These are phyloP conservation scores for Canis aureus DNA, from an alignment of 2,113 vertebrate species.

Conservation along the genomic window DNA sequence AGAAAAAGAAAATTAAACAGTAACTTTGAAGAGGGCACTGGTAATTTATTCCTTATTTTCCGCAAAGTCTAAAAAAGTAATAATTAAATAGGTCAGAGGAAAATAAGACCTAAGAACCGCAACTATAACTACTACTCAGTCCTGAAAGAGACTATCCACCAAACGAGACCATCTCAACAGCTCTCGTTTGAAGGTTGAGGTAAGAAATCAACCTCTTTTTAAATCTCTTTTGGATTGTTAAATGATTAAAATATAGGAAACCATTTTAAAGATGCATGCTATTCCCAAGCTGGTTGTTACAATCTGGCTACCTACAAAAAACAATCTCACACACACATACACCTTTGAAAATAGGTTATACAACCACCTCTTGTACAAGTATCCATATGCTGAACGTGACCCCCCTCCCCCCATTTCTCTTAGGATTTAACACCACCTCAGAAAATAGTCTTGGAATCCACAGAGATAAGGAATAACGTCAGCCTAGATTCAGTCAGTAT, in stretches of 20 bases:
- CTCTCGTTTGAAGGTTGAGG: not conserved
- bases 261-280: conserved; percentile 33
- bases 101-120: not conserved
- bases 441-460: not conserved
- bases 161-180: not conserved
- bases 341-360: not conserved
- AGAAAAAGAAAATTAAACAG: not conserved
- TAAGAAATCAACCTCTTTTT: not conserved
- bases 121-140: not conserved
- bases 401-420: not conserved
- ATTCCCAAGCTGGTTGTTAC: conserved; percentile 21
- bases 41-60: not conserved
- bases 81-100: not conserved
- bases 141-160: not conserved
- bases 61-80: not conserved
- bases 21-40: not conserved
- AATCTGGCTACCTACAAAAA: conserved; percentile 55
- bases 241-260: not conserved
- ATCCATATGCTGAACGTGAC: conserved; percentile 12
- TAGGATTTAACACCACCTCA: conserved; percentile 1
- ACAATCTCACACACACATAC: not conserved
- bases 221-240: conserved; percentile 30
- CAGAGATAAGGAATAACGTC: not conserved
- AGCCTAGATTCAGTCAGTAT: not conserved
- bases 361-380: not conserved